A percentile compares a stretch with the other conserved stretches of the same genome.
Evolutionary conservation across 2,888 invertebrate genomes (phyloP).

Genomic region (Drosophila anomalata): DNA sequence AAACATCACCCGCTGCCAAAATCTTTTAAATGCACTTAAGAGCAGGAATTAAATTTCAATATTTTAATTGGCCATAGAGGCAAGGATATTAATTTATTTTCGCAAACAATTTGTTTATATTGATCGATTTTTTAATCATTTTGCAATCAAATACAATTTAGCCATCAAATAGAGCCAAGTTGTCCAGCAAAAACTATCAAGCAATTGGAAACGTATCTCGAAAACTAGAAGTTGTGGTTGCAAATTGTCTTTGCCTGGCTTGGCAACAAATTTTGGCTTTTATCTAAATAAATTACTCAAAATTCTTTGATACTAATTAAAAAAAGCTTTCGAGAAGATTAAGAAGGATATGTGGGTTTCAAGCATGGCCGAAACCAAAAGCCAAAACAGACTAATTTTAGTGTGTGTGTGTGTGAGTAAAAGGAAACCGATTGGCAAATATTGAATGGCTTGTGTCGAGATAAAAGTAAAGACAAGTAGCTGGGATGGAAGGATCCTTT

Average conservation of each 20-base stretch:
- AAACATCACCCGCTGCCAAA: constrained; percentile 56
- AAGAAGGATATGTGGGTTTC: constrained; percentile 17
- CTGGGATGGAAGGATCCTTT: not conserved
- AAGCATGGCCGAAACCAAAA: constrained; percentile 16
- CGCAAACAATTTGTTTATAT: constrained; percentile 19
- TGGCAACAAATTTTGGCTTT: constrained; percentile 18
- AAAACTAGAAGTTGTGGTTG: constrained; percentile 22
- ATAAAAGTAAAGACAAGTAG: constrained; percentile 5
- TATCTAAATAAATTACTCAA: constrained; percentile 39
- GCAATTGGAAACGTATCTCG: constrained; percentile 28
- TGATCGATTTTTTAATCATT: constrained; percentile 24
- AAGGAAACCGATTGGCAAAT: constrained; percentile 13
- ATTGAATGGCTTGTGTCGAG: constrained; percentile 25
- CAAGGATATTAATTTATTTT: constrained; percentile 27
- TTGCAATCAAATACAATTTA: constrained; percentile 21
- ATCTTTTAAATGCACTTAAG: constrained; percentile 42
- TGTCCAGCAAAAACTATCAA: constrained; percentile 8
- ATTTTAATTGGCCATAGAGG: constrained; percentile 17
- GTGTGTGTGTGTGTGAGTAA: not conserved
- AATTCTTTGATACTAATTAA: constrained; percentile 40
- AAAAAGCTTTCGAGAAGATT: constrained; percentile 38
- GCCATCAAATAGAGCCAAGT: not conserved
- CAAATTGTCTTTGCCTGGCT: constrained; percentile 34
- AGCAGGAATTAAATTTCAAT: constrained; percentile 37
- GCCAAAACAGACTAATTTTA: constrained; percentile 24